These are phyloP conservation scores for Uloborus diversus DNA, from an alignment of 1,140 invertebrate genomes.

Conservation along the genomic window DNA sequence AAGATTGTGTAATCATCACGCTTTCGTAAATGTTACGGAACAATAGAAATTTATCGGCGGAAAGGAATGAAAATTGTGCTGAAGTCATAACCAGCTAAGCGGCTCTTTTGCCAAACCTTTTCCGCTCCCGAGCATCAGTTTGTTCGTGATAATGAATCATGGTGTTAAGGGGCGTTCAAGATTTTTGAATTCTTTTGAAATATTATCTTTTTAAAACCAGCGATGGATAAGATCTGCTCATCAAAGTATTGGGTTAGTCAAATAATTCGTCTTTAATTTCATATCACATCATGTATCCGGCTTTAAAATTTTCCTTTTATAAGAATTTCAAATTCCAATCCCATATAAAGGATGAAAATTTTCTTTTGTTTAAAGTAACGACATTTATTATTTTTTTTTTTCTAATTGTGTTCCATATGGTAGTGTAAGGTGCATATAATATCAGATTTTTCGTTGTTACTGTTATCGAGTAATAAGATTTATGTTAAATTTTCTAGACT, in stretches of 20 bases:
- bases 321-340: not conserved
- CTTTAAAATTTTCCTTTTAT: not conserved
- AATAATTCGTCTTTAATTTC: not conserved
- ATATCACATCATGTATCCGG: not conserved
- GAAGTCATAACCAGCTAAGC: not conserved
- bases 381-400: not conserved
- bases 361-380: not conserved
- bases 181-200: not conserved
- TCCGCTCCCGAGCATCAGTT: not conserved
- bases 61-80: too few species aligned
- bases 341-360: not conserved
- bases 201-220: not conserved
- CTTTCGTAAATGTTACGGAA: too few species aligned
- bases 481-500: too few species aligned
- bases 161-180: constrained; percentile 7
- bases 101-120: not conserved
- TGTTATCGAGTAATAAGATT: too few species aligned
- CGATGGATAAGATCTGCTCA: constrained; percentile 15
- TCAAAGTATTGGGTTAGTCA: constrained; percentile 26
- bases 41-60: too few species aligned
- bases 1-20: too few species aligned
- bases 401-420: not conserved
- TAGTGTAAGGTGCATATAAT: too few species aligned
- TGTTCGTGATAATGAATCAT: not conserved
- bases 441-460: too few species aligned